Percentiles rank a stretch among this genome's conserved stretches.
Evolutionary conservation across 2,888 invertebrate genomes (phyloP).

Genomic region (Petrolisthes manimaculis): DNA sequence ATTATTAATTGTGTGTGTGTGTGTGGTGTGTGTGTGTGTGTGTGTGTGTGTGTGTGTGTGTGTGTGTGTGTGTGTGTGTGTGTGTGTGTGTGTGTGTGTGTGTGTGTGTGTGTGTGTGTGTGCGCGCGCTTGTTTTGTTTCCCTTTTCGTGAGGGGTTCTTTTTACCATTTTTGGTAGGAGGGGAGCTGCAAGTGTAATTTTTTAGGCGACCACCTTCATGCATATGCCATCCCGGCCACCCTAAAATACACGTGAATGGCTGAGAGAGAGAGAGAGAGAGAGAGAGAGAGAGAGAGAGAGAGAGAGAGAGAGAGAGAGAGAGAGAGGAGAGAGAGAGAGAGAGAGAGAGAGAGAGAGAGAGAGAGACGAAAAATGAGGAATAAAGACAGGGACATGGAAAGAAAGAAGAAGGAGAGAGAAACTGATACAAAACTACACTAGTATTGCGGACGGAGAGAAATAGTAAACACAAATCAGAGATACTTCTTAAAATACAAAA

Average conservation of each 20-base stretch:
- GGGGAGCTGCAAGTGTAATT: background rate
- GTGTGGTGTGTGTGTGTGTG: no score
- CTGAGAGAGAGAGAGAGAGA: background rate
- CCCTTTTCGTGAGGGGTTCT: background rate
- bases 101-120: background rate
- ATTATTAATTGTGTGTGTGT: no score
- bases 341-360: background rate
- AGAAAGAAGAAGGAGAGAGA: background rate
- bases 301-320: constrained; percentile 13
- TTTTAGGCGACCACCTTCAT: background rate
- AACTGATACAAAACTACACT: no score
- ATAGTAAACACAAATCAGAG: no score
- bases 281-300: background rate
- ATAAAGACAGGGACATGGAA: background rate
- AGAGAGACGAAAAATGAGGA: background rate
- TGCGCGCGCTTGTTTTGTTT: background rate
- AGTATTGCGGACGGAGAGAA: no score
- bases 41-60: no score
- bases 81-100: background rate
- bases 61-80: background rate
- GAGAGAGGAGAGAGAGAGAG: constrained; percentile 1
- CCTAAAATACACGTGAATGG: background rate
- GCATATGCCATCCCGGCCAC: background rate
- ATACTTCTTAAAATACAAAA: no score
- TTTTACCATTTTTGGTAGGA: background rate